phyloP scores from a whole-genome alignment of 2,797 vertebrate genomes.

The Manis crassicaudata region DNA sequence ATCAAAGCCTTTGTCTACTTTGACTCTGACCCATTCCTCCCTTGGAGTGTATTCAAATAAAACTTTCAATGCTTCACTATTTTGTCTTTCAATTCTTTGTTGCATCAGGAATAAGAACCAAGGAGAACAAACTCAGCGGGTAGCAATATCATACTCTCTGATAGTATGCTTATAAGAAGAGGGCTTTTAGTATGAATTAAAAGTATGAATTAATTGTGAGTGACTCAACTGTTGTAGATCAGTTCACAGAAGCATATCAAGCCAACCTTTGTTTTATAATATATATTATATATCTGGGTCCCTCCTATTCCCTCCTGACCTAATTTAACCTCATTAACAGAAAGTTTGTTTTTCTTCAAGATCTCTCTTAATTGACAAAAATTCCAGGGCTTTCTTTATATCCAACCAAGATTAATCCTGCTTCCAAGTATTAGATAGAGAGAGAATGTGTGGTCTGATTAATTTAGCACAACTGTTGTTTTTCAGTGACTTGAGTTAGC shows the following conservation, averaged over 20 bases:
- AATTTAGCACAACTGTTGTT: fast-evolving
- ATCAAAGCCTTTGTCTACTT: too few relatives aligned
- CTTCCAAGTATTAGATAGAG: not conserved
- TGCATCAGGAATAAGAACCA: too few relatives aligned
- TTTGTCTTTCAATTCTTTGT: too few relatives aligned
- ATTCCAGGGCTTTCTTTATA: not conserved
- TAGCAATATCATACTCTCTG: not conserved
- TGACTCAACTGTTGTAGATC: not conserved
- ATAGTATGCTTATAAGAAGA: not conserved
- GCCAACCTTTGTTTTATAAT: not conserved
- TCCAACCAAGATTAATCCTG: not conserved
- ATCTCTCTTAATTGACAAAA: not conserved
- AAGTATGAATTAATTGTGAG: not conserved
- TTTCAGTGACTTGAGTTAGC: not conserved
- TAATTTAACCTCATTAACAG: not conserved
- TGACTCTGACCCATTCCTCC: too few relatives aligned
- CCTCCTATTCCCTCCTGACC: not conserved
- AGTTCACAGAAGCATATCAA: not conserved
- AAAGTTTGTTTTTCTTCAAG: not conserved
- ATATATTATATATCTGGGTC: not conserved
- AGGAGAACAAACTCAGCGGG: too few relatives aligned
- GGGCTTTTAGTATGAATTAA: not conserved
- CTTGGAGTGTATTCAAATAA: too few relatives aligned
- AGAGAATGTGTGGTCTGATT: not conserved
- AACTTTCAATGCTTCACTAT: too few relatives aligned